Evolutionary conservation across 2,797 vertebrate genomes (phyloP), one percentile per base, ranked within the genome.

Genomic region (Vireo griseus): DNA sequence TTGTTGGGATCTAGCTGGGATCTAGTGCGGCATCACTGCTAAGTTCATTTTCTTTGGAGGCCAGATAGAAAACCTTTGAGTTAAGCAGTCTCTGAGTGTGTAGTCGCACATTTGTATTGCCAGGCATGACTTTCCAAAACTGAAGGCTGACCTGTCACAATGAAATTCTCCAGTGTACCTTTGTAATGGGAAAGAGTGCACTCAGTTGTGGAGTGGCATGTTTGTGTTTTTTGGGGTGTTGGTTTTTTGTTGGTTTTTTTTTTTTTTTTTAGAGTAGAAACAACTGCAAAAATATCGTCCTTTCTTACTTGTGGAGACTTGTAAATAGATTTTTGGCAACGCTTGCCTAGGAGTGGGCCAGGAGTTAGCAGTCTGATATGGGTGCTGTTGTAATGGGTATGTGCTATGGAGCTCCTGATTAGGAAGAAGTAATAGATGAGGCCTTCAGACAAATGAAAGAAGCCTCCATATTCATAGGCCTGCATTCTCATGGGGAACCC

Each of bases 261-360:
- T 39, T 16, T 39, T 39, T 17, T 17, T n/a, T 29, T 51, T 33
- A 5, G 47, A 24, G 40, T 44, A 80, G 48, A 80, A 92, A 52
- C 16, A 0, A 15, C 22, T 33, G 33, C 16, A 59, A 40, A 80
- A 74, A 33, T 25, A 47, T 6, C 0, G 1, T 14, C 5, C 6
- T 62, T 74, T 72, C 31, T 75, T 63, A 37, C 9, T 85, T 35
- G 6, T 1, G 37, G 29, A 20, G 31, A 68, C 13, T n/a, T 63
- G 16, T 50, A 44, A 59, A 37, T 37, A 67, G 17, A 19, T 78
- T 75, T 93, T 79, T 45, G 16, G 22, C 26, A 78, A 11, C 15
- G 73, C 86, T 84, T 76, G 28, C 29, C 47, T 69, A 58, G 40
- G 57, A 80, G 48, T 24, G 40, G 25, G 17, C n/a, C 39, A 52